Evolutionary conservation across 2,113 vertebrate species (phyloP).

Genomic region (Anguilla rostrata): DNA sequence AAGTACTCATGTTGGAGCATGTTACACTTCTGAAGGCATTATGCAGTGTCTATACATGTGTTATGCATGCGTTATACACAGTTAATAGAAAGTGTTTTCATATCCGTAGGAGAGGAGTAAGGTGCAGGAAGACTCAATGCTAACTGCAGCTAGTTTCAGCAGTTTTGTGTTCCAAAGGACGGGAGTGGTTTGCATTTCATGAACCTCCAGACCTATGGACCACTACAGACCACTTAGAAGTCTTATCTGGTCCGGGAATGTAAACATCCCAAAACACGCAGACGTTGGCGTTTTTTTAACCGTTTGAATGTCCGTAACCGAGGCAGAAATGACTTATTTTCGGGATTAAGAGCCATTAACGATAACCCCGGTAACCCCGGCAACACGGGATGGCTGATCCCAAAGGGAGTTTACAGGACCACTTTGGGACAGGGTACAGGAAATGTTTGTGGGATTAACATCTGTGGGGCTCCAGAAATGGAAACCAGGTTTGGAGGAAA

Average conservation of each 20-base stretch:
- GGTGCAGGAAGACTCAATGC: neutral
- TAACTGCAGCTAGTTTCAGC: neutral
- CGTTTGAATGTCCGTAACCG: slow-evolving; percentile 32
- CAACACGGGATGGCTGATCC: neutral
- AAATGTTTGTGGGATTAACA: neutral
- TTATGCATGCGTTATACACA: neutral
- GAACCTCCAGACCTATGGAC: slow-evolving; percentile 57
- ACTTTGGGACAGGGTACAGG: neutral
- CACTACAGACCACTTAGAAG: slow-evolving; percentile 24
- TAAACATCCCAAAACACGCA: slow-evolving; percentile 50
- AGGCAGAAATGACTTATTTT: slow-evolving; percentile 46
- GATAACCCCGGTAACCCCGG: slow-evolving; percentile 21
- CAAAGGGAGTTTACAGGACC: neutral
- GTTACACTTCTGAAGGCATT: neutral
- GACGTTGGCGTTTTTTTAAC: slow-evolving; percentile 32
- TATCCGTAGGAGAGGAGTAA: neutral
- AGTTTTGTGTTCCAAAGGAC: slow-evolving; percentile 42
- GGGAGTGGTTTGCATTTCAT: slow-evolving; percentile 50
- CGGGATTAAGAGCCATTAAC: slow-evolving; percentile 48
- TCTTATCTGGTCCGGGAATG: slow-evolving; percentile 60
- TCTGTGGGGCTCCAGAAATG: neutral
- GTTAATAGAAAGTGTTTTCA: neutral
- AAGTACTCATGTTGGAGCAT: neutral
- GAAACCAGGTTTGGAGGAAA: neutral
- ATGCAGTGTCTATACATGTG: neutral